Evolutionary conservation across 1,140 invertebrate genomes (phyloP).

Genomic region (Ceratitis capitata): DNA sequence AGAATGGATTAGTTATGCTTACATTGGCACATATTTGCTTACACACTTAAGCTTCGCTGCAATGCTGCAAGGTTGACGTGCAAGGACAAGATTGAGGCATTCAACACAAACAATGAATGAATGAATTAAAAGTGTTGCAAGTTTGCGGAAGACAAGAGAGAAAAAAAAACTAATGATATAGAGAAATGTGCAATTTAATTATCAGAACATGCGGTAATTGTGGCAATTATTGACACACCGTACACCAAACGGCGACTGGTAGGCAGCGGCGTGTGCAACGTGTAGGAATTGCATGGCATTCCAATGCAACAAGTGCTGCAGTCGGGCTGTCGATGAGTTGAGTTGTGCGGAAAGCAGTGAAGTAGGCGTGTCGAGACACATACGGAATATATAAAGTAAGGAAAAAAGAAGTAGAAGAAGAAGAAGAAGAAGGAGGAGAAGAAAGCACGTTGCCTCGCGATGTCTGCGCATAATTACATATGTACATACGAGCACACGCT

Average conservation of each 20-base stretch:
- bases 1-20: constrained; percentile 7
- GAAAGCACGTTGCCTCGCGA: background rate
- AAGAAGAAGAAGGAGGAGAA: background rate
- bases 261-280: background rate
- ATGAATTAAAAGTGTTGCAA: constrained; percentile 29
- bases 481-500: background rate
- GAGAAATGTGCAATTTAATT: constrained; percentile 19
- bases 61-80: background rate
- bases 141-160: background rate
- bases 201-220: constrained; percentile 31
- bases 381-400: background rate
- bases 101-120: too few relatives aligned
- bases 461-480: background rate
- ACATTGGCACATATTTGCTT: background rate
- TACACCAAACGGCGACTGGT: background rate
- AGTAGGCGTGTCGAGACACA: background rate
- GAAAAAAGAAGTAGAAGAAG: background rate
- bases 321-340: background rate
- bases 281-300: background rate
- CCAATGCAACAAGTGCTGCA: background rate
- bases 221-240: constrained; percentile 29
- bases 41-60: background rate
- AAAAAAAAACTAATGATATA: background rate
- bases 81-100: background rate
- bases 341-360: background rate